Conservation (phyloP, 2,888 invertebrate genomes). For the Marronus borbonicus region DNA sequence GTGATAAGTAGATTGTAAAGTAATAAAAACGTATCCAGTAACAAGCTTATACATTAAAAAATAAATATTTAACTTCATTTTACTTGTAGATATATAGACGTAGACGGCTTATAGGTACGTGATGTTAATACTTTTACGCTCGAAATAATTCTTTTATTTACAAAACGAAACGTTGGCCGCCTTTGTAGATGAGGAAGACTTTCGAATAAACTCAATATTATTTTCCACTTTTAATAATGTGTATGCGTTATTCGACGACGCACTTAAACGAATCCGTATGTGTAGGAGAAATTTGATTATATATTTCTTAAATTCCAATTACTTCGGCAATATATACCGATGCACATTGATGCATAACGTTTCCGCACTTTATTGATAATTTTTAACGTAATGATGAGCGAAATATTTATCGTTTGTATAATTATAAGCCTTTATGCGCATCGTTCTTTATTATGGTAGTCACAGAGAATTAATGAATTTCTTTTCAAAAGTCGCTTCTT, state of each 20-base stretch:
- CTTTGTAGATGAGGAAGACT: constrained; percentile 10
- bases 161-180: background rate
- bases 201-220: constrained; percentile 29
- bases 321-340: background rate
- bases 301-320: constrained; percentile 23
- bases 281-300: constrained; percentile 28
- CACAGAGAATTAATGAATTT: background rate
- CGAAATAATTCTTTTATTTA: constrained; percentile 28
- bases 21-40: constrained; percentile 37
- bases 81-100: constrained; percentile 27
- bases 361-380: background rate
- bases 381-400: background rate
- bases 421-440: constrained; percentile 15
- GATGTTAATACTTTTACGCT: constrained; percentile 32
- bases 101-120: constrained; percentile 15
- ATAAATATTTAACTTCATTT: constrained; percentile 46
- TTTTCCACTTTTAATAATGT: constrained; percentile 25
- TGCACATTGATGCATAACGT: background rate
- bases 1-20: constrained; percentile 40
- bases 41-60: constrained; percentile 26
- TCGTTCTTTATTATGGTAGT: constrained; percentile 20
- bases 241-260: constrained; percentile 22
- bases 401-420: constrained; percentile 4
- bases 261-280: background rate
- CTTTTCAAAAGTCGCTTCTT: background rate